Percentiles rank a stretch among this genome's conserved stretches.
Conservation (phyloP, 2,888 invertebrate species). For the Mythimna impura region DNA sequence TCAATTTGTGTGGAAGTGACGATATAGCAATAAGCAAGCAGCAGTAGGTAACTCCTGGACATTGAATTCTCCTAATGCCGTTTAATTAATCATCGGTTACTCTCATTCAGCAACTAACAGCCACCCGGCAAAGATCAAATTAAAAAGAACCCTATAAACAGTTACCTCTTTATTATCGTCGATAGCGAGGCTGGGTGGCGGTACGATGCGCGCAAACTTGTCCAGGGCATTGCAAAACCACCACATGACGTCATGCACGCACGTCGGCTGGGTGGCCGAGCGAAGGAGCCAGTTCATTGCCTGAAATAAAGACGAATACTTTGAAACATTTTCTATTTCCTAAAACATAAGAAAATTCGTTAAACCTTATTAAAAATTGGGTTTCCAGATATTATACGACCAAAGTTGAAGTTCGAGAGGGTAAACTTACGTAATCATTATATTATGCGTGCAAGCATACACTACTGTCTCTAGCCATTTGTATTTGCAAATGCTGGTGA, state of each 20-base stretch:
- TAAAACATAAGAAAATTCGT: neutral
- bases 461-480: neutral
- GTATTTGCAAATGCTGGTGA: neutral
- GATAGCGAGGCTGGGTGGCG: slow-evolving; percentile 68
- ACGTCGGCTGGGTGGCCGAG: slow-evolving; percentile 97
- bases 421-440: neutral
- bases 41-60: too few species aligned
- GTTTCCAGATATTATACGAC: neutral
- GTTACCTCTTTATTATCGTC: slow-evolving; percentile 83
- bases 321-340: neutral
- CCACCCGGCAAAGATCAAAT: too few species aligned
- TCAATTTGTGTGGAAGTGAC: neutral
- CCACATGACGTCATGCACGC: slow-evolving; percentile 98
- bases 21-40: neutral
- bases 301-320: slow-evolving; percentile 73
- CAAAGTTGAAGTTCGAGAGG: neutral
- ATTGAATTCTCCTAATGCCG: too few species aligned
- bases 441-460: neutral
- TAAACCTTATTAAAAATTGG: too few species aligned
- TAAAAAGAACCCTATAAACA: neutral
- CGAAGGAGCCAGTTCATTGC: slow-evolving; percentile 98
- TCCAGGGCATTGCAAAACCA: slow-evolving; percentile 97
- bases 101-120: too few species aligned
- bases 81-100: too few species aligned
- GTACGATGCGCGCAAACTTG: slow-evolving; percentile 81